These are phyloP conservation scores for Carassius gibelio DNA, from an alignment of 2,113 vertebrate species.

Conservation along the genomic window DNA sequence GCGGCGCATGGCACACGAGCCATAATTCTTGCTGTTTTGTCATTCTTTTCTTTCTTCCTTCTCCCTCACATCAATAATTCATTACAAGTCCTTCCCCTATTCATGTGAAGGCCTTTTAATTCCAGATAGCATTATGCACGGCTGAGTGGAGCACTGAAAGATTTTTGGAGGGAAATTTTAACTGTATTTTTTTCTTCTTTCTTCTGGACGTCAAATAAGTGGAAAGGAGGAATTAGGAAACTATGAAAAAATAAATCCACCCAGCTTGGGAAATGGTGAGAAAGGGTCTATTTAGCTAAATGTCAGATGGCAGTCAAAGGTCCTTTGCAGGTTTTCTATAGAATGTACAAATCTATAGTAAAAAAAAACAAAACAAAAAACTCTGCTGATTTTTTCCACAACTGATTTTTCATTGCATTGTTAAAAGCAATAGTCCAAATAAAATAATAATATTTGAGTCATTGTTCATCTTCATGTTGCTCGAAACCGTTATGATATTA, in stretches of 20 bases:
- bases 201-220: slow-evolving; percentile 37
- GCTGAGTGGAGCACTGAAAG: slow-evolving; percentile 54
- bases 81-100: slow-evolving; percentile 57
- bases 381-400: too few relatives aligned
- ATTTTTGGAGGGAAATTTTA: slow-evolving; percentile 57
- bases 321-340: slow-evolving; percentile 7
- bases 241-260: slow-evolving; percentile 38
- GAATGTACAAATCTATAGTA: slow-evolving; percentile 4
- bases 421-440: background rate
- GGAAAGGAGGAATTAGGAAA: slow-evolving; percentile 37
- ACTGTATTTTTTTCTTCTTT: slow-evolving; percentile 52
- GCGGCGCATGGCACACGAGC: slow-evolving; percentile 41
- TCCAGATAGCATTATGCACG: slow-evolving; percentile 55
- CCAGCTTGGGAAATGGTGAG: background rate
- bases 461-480: background rate
- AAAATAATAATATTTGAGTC: background rate
- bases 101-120: slow-evolving; percentile 53
- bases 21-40: slow-evolving; percentile 64
- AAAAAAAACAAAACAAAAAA: too few relatives aligned
- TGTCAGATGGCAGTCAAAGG: slow-evolving; percentile 26
- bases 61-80: slow-evolving; percentile 55
- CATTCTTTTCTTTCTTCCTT: background rate
- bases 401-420: too few relatives aligned
- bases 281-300: slow-evolving; percentile 25
- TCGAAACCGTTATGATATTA: background rate